A percentile compares a stretch with the other conserved stretches of the same genome.
phyloP scores from a whole-genome alignment of 2,113 vertebrate species.

The Platysteira castanea region DNA sequence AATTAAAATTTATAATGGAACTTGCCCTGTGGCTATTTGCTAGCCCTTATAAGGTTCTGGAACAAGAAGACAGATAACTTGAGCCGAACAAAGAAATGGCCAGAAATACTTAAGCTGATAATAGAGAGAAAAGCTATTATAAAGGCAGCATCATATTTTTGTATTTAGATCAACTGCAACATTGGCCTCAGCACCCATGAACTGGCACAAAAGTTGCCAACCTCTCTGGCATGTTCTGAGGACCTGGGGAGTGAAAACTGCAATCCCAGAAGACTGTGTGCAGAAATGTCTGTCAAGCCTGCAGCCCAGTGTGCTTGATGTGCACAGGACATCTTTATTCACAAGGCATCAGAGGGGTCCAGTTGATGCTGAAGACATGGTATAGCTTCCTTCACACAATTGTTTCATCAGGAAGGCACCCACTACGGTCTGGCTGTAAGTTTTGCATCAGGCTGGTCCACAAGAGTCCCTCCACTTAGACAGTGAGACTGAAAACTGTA shows the following conservation, averaged over 20 bases:
- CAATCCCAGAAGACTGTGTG: neutral
- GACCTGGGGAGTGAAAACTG: neutral
- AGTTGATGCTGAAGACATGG: neutral
- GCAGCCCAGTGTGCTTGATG: neutral
- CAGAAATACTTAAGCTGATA: neutral
- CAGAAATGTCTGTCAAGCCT: neutral
- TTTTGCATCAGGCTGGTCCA: neutral
- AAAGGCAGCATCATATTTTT: neutral
- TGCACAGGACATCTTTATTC: neutral
- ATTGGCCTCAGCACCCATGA: neutral
- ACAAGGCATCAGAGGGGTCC: neutral
- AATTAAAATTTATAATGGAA: neutral
- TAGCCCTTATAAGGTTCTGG: neutral
- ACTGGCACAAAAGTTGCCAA: neutral
- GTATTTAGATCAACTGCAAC: neutral
- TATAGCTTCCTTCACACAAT: neutral
- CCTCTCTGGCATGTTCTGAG: neutral
- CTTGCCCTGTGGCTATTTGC: neutral
- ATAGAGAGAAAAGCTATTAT: neutral
- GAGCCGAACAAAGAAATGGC: neutral
- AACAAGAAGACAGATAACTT: neutral
- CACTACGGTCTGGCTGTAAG: neutral
- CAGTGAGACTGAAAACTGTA: neutral
- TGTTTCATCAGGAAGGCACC: neutral
- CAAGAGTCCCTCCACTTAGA: neutral